Percentiles rank a stretch among this genome's conserved stretches.
Evolutionary conservation across 2,888 invertebrate species (phyloP).

Genomic region (Thereva nobilitata): DNA sequence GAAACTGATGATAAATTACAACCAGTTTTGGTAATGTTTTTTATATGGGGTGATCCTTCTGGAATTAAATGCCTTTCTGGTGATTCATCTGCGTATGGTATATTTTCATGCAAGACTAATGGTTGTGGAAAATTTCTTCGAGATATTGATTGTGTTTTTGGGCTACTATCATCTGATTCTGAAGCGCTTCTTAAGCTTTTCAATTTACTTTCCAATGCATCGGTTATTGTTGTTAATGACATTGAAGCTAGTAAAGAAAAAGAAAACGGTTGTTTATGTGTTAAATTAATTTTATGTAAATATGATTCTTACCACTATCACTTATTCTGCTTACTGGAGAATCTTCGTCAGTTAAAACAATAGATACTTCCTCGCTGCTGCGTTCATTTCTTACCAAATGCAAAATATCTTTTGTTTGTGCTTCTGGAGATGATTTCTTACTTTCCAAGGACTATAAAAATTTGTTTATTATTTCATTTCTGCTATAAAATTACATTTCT

Average conservation of each 20-base stretch:
- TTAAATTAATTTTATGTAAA: neutral
- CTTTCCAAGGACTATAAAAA: conserved; percentile 53
- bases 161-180: conserved; percentile 64
- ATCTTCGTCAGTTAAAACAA: conserved; percentile 55
- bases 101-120: conserved; percentile 62
- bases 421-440: conserved; percentile 43
- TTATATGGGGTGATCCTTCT: conserved; percentile 23
- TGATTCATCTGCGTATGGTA: conserved; percentile 73
- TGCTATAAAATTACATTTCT: conserved; percentile 44
- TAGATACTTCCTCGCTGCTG: conserved; percentile 54
- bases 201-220: conserved; percentile 82
- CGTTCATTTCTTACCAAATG: conserved; percentile 47
- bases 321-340: conserved; percentile 55
- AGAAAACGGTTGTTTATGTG: neutral
- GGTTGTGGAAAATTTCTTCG: conserved; percentile 55
- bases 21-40: conserved; percentile 42
- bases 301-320: conserved; percentile 52
- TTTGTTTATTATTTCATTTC: neutral
- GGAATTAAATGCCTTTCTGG: conserved; percentile 56
- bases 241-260: conserved; percentile 65
- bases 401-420: conserved; percentile 45
- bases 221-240: conserved; percentile 81
- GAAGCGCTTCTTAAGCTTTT: conserved; percentile 72
- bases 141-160: conserved; percentile 46
- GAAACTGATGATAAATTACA: conserved; percentile 41